phyloP scores from a whole-genome alignment of 2,797 vertebrate species.

The Poeciliopsis turneri region DNA sequence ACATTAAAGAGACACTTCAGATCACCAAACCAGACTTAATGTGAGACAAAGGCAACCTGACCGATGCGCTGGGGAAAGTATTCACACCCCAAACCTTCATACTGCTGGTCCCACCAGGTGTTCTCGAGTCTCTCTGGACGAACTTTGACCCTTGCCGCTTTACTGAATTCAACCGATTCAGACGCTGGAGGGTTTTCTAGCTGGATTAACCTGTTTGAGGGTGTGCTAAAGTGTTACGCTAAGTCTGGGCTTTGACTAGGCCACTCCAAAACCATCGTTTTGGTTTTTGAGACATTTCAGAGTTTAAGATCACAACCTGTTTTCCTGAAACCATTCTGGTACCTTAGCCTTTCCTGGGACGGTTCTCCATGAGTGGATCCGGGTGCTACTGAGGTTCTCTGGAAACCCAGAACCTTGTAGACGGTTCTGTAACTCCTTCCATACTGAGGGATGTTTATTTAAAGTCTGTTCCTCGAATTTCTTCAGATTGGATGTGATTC shows the following conservation, averaged over 20 bases:
- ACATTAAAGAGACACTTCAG: background rate
- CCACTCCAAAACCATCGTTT: background rate
- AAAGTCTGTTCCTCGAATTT: background rate
- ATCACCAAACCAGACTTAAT: background rate
- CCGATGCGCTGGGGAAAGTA: background rate
- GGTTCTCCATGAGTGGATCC: background rate
- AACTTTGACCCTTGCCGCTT: background rate
- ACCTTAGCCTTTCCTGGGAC: background rate
- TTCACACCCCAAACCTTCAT: background rate
- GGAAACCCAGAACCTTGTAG: background rate
- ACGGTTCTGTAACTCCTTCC: background rate
- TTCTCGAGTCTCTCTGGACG: background rate
- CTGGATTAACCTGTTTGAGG: background rate
- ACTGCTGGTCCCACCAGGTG: background rate
- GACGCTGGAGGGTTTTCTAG: background rate
- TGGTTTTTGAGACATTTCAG: background rate
- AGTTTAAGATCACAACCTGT: background rate
- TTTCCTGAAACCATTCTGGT: background rate
- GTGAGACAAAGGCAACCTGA: background rate
- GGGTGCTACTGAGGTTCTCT: background rate
- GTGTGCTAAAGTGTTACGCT: background rate
- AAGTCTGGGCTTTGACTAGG: background rate
- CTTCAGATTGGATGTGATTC: background rate
- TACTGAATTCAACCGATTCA: background rate
- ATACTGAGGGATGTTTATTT: background rate